These are phyloP conservation scores for Caenorhabditis uteleia DNA, from an alignment of 2,888 invertebrate genomes.

Conservation along the genomic window DNA sequence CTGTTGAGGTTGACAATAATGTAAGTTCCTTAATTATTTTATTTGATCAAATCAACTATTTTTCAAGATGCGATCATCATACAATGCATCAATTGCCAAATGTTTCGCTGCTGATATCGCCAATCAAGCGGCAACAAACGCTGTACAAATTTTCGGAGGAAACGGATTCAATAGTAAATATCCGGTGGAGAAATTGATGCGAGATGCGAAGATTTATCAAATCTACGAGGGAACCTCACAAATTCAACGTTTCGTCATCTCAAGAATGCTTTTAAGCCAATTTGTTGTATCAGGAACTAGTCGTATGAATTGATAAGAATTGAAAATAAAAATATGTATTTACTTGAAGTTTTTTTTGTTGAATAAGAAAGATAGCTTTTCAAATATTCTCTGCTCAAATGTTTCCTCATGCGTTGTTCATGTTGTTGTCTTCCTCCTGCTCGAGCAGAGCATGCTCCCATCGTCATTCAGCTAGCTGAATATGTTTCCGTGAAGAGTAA, in stretches of 20 bases:
- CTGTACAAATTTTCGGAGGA: conserved; percentile 76
- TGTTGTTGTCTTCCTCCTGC: too few relatives aligned
- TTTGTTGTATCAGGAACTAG: conserved; percentile 33
- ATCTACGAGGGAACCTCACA: too few relatives aligned
- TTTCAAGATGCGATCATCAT: too few relatives aligned
- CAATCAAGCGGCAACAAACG: conserved; percentile 90
- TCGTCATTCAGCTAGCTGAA: too few relatives aligned
- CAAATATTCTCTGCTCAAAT: too few relatives aligned
- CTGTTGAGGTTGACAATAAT: conserved; percentile 83
- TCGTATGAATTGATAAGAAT: too few relatives aligned
- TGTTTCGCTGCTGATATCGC: conserved; percentile 88
- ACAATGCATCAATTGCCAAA: conserved; percentile 92
- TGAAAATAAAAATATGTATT: too few relatives aligned
- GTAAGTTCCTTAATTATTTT: conserved; percentile 18
- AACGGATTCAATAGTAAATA: conserved; percentile 86
- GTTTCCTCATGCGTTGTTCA: too few relatives aligned
- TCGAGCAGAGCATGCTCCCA: too few relatives aligned
- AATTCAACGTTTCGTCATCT: conserved; percentile 94
- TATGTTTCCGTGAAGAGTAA: too few relatives aligned
- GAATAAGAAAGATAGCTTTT: too few relatives aligned
- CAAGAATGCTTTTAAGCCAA: conserved; percentile 72
- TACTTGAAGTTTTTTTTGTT: too few relatives aligned
- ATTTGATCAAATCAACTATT: neutral
- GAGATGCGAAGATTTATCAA: conserved; percentile 97
- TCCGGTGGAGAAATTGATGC: conserved; percentile 96